These are phyloP conservation scores for Phrynocephalus vlangalii DNA, from an alignment of 2,797 vertebrate species.

Conservation along the genomic window DNA sequence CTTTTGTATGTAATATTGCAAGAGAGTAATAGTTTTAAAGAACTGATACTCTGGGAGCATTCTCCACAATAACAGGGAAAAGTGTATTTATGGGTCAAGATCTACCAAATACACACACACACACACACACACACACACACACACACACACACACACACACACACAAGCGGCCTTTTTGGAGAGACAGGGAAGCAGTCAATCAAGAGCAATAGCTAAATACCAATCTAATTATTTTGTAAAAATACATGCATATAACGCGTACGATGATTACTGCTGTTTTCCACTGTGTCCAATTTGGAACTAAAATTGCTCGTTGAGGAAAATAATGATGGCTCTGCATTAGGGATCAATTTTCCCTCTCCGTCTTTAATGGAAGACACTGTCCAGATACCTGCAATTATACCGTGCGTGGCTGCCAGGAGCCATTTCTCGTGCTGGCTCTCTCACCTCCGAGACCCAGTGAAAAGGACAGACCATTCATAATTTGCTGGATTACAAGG, in stretches of 20 bases:
- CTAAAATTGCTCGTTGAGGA: neutral
- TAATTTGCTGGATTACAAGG: neutral
- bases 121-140: too few relatives aligned
- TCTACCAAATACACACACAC: too few relatives aligned
- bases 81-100: neutral
- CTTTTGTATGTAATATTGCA: neutral
- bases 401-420: neutral
- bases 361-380: neutral
- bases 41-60: neutral
- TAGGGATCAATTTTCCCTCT: slow-evolving; percentile 2
- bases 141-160: too few relatives aligned
- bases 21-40: neutral
- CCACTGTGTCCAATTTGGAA: neutral
- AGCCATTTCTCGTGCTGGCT: neutral
- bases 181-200: neutral
- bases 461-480: neutral
- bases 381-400: neutral
- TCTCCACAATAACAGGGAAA: neutral
- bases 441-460: neutral
- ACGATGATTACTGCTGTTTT: neutral
- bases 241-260: neutral
- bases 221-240: neutral
- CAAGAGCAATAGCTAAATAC: neutral
- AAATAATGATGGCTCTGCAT: neutral
- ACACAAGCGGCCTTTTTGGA: too few relatives aligned